Percentiles rank a stretch among this genome's conserved stretches.
These are phyloP conservation scores for Chaetodon trifasciatus DNA, from an alignment of 2,797 vertebrate genomes.

Conservation along the genomic window DNA sequence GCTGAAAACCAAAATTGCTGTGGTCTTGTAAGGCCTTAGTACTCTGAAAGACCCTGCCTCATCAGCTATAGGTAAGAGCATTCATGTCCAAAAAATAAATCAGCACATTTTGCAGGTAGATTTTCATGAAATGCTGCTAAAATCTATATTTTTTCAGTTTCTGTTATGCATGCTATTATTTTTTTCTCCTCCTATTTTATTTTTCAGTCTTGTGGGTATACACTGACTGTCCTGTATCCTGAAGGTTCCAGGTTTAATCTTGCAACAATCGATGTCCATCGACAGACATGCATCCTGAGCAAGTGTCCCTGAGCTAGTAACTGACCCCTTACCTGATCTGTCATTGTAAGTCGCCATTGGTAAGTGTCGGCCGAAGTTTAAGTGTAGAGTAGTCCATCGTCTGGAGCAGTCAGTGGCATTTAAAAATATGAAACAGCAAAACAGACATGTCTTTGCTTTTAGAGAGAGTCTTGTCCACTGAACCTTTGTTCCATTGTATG, in stretches of 20 bases:
- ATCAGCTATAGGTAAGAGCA: conserved; percentile 14
- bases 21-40: conserved; percentile 12
- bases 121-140: background rate
- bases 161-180: background rate
- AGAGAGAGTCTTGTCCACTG: background rate
- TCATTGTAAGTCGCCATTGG: background rate
- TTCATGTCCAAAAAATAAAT: conserved; percentile 18
- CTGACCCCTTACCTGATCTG: conserved; percentile 27
- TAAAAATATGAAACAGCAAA: conserved; percentile 8
- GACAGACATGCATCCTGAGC: conserved; percentile 37
- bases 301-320: conserved; percentile 34
- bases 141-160: background rate
- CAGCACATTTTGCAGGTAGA: background rate
- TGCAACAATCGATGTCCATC: conserved; percentile 38
- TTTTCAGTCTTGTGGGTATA: conserved; percentile 1
- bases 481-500: background rate
- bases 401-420: background rate
- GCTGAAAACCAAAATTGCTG: conserved; percentile 38
- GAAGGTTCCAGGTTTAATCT: conserved; percentile 36
- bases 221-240: background rate
- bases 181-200: conserved; percentile 1
- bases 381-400: background rate
- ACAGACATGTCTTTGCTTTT: background rate
- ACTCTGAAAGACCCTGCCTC: conserved; percentile 5
- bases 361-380: conserved; percentile 18